Percentiles rank a stretch among this genome's conserved stretches.
phyloP scores from a whole-genome alignment of 2,888 invertebrate species.

The Zaprionus obscuricornis region DNA sequence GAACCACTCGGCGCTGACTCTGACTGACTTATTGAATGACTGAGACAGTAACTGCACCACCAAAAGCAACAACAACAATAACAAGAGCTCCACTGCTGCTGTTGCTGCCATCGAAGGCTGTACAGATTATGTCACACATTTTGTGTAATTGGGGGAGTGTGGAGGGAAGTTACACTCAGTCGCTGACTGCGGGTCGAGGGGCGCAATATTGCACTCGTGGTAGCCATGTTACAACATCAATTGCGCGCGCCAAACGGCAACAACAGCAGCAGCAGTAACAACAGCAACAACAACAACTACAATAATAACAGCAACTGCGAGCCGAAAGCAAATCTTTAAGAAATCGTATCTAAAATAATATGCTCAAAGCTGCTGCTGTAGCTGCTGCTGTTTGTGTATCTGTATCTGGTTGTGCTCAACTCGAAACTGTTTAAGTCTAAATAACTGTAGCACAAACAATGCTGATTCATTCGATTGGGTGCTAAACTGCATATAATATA shows the following conservation, averaged over 20 bases:
- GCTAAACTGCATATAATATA: conserved; percentile 33
- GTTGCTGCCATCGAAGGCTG: conserved; percentile 67
- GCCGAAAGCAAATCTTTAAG: conserved; percentile 64
- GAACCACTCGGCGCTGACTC: conserved; percentile 59
- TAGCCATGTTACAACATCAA: conserved; percentile 79
- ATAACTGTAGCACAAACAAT: conserved; percentile 32
- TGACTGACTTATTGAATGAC: conserved; percentile 79
- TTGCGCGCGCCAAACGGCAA: conserved; percentile 76
- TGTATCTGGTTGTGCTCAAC: conserved; percentile 35
- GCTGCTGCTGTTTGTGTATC: conserved; percentile 38
- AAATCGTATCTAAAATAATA: conserved; percentile 76
- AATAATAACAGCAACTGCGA: conserved; percentile 37
- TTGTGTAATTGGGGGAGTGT: conserved; percentile 68
- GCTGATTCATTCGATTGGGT: conserved; percentile 47
- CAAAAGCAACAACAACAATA: conserved; percentile 35
- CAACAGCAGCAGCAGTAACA: conserved; percentile 37
- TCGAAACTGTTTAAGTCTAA: conserved; percentile 48
- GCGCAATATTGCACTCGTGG: conserved; percentile 75
- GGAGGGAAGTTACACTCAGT: conserved; percentile 24
- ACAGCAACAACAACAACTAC: conserved; percentile 11
- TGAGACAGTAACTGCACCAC: conserved; percentile 54
- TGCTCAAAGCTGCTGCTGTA: conserved; percentile 38
- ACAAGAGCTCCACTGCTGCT: conserved; percentile 21
- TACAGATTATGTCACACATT: conserved; percentile 79
- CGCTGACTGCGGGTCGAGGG: conserved; percentile 21